Evolutionary conservation across 2,113 vertebrate genomes (phyloP), one percentile per base, ranked within the genome.

Genomic region (Bos indicus): DNA sequence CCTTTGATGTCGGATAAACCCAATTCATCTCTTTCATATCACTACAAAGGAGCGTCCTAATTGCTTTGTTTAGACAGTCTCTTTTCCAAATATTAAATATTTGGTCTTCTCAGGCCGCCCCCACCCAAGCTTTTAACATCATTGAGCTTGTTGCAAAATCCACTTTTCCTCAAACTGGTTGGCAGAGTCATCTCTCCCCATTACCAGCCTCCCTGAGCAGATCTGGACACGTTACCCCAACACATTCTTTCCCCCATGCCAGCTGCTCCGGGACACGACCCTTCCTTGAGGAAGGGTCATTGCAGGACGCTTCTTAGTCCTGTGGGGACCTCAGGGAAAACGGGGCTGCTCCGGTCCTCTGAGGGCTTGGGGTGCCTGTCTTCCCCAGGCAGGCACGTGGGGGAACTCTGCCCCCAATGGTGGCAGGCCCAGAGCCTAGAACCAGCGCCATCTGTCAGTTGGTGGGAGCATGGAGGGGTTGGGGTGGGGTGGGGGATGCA

Each of bases 41-140:
- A 98, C 99, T 97, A 98, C 98, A 97, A 98, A 98, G 98, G 92
- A 97, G 97, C 87, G 94, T 98, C 97, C 97, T 98, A 98, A 99
- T 98, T 96, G 95, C 98, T 98, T 88, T 96, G 97, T 97, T 98
- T 98, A 98, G 98, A 98, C 96, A 94, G 82, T 84, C 92, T 98
- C 97, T 98, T 98, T 98, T 97, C 98, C 98, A 97, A 97, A 98
- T 98, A 98, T 95, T 97, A 98, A 98, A 99, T 98, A 98, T 98
- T 98, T 97, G 98, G 95, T 98, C 98, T 98, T 98, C 96, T 96
- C 98, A 98, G 95, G 82, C 83, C 28, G 28, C 46, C 16, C 12
- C 33, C 97, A 97, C 96, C 94, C 98, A 52, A 96, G 96, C 89
- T 46, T 64, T 86, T 88, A 71, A 46, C 54, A 98, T 97, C 97